A percentile compares a stretch with the other conserved stretches of the same genome.
Evolutionary conservation across 2,797 vertebrate species (phyloP).

Genomic region (Acipenser transmontanus): DNA sequence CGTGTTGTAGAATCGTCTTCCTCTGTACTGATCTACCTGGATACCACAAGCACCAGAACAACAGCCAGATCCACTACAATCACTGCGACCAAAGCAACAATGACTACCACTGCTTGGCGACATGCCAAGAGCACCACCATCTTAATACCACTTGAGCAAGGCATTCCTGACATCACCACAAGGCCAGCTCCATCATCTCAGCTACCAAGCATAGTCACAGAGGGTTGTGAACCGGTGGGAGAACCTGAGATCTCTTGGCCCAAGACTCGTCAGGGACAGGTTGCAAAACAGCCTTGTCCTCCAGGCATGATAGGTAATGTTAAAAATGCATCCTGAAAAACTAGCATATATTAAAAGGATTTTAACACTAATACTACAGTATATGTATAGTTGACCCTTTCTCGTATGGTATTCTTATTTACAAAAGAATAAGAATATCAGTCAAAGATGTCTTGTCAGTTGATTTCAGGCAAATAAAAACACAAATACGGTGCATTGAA

Average conservation of each 20-base stretch:
- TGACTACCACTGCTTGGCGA: constrained; percentile 46
- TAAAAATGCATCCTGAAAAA: no score
- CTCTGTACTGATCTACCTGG: constrained; percentile 65
- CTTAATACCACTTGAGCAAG: constrained; percentile 28
- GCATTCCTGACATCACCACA: constrained; percentile 49
- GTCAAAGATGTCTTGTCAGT: no score
- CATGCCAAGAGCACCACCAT: constrained; percentile 66
- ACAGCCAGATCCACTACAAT: constrained; percentile 38
- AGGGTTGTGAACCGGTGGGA: constrained; percentile 78
- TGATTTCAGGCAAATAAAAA: no score
- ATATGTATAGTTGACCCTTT: no score
- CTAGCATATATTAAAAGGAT: no score
- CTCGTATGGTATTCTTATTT: no score
- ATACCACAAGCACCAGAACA: constrained; percentile 57
- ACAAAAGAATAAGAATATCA: no score
- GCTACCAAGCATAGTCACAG: constrained; percentile 66
- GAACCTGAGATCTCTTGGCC: constrained; percentile 86
- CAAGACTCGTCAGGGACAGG: constrained; percentile 77
- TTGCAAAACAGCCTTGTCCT: constrained; percentile 81
- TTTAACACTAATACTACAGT: no score
- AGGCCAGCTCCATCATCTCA: constrained; percentile 66
- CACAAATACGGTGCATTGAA: no score
- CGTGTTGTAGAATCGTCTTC: constrained; percentile 73
- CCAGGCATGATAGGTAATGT: constrained; percentile 76
- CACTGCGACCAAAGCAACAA: constrained; percentile 56